Base-by-base conservation (phyloP, 23 tunicate species). In the Styela plicata region DNA sequence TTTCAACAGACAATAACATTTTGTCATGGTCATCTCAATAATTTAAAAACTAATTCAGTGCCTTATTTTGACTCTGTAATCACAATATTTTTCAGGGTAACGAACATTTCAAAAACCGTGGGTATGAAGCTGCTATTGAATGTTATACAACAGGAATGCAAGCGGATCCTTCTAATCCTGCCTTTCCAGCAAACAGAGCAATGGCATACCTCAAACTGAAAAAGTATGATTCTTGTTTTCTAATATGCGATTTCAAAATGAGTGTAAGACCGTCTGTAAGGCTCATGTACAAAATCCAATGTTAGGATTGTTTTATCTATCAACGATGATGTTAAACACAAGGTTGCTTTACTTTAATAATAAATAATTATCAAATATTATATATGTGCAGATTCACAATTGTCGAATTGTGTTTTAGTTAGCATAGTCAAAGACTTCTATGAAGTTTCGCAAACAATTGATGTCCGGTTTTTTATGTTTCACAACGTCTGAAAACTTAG, bases 131-230 rank as follows among this genome's bases (percentile, higher is more conserved):
- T 69, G 85, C 98, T 2, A 79, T 93, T 3, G 93, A 88, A 69
- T 81, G 89, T 37, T 93, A 93, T 74, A 88, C 98, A 13, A 88
- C 82, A 33, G 93, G 89, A 63, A 88, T 93, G 98, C 84, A 93
- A 66, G 91, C 77, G 70, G 98, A 93, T 73, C 86, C 93, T 26
- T 20, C 80, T n/a, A 93, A 93, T 73, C 68, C 98, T 63, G 79
- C 88, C 13, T 63, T 93, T 13, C 98, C 98, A 30, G 92, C 98
- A 2, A 93, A 93, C 79, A 82, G 98, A 69, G 98, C 98, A 0
- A 85, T 93, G 98, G 90, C 98, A 2, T 93, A 80, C 53, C 37
- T 88, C 2, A 84, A 84, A 64, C 70, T 88, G 73, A 77, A 93
- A 84, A 90, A 80, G 93, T 85, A 44, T 7, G 57, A 7, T 44